phyloP scores from a whole-genome alignment of 2,113 vertebrate species.

The Dasypus novemcinctus region DNA sequence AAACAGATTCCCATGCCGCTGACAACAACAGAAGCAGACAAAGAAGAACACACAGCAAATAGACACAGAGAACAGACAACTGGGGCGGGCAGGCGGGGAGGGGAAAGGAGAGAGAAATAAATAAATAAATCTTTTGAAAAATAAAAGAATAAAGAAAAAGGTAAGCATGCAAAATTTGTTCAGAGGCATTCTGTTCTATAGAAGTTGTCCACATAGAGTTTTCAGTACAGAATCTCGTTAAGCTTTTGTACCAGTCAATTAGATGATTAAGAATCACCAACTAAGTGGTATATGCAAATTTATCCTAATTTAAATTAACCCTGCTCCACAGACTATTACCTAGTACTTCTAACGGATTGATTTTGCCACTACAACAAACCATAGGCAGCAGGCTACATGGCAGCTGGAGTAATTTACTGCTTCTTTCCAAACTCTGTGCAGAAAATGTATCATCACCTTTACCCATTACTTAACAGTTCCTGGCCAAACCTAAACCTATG shows the following conservation, averaged over 20 bases:
- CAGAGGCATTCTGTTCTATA: too few species aligned
- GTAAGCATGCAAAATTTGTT: not conserved
- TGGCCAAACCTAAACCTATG: not conserved
- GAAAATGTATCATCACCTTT: not conserved
- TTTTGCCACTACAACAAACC: not conserved
- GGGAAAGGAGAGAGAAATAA: too few species aligned
- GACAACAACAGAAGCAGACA: too few species aligned
- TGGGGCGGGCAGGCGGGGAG: too few species aligned
- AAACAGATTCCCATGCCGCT: too few species aligned
- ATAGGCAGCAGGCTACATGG: not conserved
- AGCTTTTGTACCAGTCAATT: not conserved
- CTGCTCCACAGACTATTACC: not conserved
- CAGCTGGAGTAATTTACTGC: not conserved
- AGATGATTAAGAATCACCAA: not conserved
- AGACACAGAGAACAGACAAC: too few species aligned
- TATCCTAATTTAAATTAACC: slow-evolving; percentile 16
- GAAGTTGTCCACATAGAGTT: not conserved
- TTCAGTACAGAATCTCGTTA: not conserved
- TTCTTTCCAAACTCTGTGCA: not conserved
- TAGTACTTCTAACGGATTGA: not conserved
- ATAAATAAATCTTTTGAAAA: too few species aligned
- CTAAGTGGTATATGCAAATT: not conserved
- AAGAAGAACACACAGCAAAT: too few species aligned
- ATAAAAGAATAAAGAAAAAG: too few species aligned
- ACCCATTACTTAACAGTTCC: not conserved